A percentile compares a stretch with the other conserved stretches of the same genome.
These are phyloP conservation scores for Rhineura floridana DNA, from an alignment of 2,113 vertebrate genomes.

Conservation along the genomic window DNA sequence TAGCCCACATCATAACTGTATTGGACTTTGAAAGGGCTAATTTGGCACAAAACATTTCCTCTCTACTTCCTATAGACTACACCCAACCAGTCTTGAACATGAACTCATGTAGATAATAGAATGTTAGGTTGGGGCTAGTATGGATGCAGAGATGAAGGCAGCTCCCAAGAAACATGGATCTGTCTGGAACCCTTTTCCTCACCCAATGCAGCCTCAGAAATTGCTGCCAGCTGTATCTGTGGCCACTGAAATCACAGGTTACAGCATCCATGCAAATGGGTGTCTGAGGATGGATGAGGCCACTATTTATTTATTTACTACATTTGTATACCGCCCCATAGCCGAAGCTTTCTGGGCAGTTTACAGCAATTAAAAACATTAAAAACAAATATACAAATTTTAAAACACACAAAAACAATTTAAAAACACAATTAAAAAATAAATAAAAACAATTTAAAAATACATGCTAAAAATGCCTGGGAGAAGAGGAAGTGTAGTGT, in stretches of 20 bases:
- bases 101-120: background rate
- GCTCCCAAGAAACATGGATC: too few species aligned
- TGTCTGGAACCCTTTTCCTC: background rate
- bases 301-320: too few species aligned
- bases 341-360: too few species aligned
- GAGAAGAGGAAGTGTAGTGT: too few species aligned
- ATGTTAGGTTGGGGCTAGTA: background rate
- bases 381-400: too few species aligned
- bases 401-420: too few species aligned
- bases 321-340: too few species aligned
- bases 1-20: conserved; percentile 9
- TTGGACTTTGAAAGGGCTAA: background rate
- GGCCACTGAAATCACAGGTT: background rate
- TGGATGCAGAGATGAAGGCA: too few species aligned
- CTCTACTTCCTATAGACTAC: background rate
- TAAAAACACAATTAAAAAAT: too few species aligned
- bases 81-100: background rate
- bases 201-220: background rate
- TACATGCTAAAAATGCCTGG: too few species aligned
- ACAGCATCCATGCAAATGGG: background rate
- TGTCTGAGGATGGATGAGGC: background rate
- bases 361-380: too few species aligned
- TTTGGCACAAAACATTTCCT: background rate
- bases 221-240: background rate
- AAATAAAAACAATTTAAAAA: too few species aligned